These are phyloP conservation scores for Apamea sordens DNA, from an alignment of 2,888 invertebrate species.

Conservation along the genomic window DNA sequence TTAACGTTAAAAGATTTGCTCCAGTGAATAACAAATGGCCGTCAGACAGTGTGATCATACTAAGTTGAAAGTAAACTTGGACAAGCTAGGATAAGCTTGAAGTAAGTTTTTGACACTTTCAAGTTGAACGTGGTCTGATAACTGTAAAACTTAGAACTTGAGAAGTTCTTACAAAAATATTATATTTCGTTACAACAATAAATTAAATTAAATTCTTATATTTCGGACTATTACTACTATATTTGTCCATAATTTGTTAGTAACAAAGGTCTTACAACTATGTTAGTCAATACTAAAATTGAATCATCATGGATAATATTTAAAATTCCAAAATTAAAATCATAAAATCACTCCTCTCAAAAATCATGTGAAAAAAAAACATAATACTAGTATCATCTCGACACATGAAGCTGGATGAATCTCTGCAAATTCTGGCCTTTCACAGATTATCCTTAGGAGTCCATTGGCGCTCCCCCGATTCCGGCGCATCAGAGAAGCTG, in stretches of 20 bases:
- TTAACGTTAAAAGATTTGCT: conserved; percentile 21
- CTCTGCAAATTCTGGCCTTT: neutral
- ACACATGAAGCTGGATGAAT: neutral
- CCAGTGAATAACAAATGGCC: conserved; percentile 11
- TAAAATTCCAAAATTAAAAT: neutral
- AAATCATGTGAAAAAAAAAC: neutral
- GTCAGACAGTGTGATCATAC: neutral
- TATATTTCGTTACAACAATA: neutral
- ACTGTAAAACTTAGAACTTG: neutral
- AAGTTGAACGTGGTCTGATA: neutral
- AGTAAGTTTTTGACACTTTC: conserved; percentile 1
- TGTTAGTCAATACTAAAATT: neutral
- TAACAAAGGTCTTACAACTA: neutral
- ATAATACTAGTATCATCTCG: neutral
- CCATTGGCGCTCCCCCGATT: neutral
- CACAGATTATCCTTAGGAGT: neutral
- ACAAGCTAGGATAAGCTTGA: conserved; percentile 30
- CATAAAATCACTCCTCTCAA: neutral
- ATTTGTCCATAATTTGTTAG: neutral
- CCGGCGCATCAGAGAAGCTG: neutral
- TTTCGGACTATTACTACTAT: neutral
- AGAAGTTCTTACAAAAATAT: neutral
- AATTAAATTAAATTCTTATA: neutral
- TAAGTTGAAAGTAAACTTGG: conserved; percentile 25
- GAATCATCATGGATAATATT: neutral